phyloP scores from a whole-genome alignment of 2,888 invertebrate genomes.

The Eutolmus rufibarbis region DNA sequence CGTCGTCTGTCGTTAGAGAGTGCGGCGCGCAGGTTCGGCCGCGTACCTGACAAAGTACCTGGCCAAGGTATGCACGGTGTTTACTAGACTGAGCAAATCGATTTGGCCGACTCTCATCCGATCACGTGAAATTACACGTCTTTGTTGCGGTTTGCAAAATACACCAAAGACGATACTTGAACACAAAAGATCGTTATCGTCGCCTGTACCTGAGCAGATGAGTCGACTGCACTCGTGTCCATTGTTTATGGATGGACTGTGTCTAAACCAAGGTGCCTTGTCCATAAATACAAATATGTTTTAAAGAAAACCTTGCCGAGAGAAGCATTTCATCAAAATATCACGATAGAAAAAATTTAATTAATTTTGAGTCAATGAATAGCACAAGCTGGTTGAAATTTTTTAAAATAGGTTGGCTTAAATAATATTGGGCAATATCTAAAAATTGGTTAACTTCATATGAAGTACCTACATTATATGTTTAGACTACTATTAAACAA shows the following conservation, averaged over 20 bases:
- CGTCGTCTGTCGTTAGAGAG: not conserved
- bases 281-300: not conserved
- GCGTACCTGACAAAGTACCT: not conserved
- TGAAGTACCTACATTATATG: too few species aligned
- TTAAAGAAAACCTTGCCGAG: not conserved
- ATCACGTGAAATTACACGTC: slow-evolving; percentile 20
- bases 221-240: not conserved
- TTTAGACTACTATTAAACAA: too few species aligned
- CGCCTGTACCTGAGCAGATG: not conserved
- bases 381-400: too few species aligned
- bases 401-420: too few species aligned
- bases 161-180: not conserved
- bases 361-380: too few species aligned
- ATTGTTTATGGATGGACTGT: not conserved
- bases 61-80: not conserved
- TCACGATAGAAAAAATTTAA: too few species aligned
- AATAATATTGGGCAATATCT: too few species aligned
- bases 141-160: not conserved
- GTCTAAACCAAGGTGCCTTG: not conserved
- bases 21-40: not conserved
- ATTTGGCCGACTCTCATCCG: slow-evolving; percentile 23
- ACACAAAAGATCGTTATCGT: not conserved
- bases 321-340: too few species aligned
- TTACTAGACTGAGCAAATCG: slow-evolving; percentile 34
- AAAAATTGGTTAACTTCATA: too few species aligned